Evolutionary conservation across 2,888 invertebrate genomes (phyloP).

Genomic region (Stenurella melanura): DNA sequence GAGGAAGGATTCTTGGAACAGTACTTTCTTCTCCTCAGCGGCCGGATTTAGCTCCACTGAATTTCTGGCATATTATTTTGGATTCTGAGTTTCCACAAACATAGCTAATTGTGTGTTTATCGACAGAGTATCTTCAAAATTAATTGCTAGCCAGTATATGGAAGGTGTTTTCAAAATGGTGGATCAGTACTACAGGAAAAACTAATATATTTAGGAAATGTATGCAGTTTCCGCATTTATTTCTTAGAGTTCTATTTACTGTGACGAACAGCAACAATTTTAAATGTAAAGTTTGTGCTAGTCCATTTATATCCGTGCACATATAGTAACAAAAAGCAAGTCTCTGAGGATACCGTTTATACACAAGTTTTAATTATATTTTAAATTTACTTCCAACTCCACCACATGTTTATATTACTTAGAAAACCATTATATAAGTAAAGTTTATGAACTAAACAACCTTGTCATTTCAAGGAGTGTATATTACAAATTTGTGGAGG

Average conservation of each 20-base stretch:
- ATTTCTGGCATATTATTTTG: too few species aligned
- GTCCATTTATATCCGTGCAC: neutral
- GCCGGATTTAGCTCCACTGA: too few species aligned
- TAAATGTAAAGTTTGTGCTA: neutral
- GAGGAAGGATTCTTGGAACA: too few species aligned
- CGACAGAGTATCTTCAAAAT: too few species aligned
- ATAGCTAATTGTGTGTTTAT: too few species aligned
- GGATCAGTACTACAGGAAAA: too few species aligned
- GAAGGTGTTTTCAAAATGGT: too few species aligned
- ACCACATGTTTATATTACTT: neutral
- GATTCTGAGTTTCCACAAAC: too few species aligned
- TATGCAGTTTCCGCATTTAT: too few species aligned
- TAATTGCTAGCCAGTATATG: too few species aligned
- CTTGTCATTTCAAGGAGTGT: neutral
- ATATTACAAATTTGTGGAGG: neutral
- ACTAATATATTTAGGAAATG: too few species aligned
- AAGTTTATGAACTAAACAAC: neutral
- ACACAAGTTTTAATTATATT: slow-evolving; percentile 11
- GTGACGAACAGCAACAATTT: neutral
- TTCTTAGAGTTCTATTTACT: neutral
- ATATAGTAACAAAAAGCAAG: neutral
- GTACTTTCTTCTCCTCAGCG: too few species aligned
- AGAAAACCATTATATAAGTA: neutral
- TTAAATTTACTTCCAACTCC: neutral
- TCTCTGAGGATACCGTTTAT: neutral